Evolutionary conservation across 1,140 invertebrate genomes (phyloP).

Genomic region (Procambarus virginalis): DNA sequence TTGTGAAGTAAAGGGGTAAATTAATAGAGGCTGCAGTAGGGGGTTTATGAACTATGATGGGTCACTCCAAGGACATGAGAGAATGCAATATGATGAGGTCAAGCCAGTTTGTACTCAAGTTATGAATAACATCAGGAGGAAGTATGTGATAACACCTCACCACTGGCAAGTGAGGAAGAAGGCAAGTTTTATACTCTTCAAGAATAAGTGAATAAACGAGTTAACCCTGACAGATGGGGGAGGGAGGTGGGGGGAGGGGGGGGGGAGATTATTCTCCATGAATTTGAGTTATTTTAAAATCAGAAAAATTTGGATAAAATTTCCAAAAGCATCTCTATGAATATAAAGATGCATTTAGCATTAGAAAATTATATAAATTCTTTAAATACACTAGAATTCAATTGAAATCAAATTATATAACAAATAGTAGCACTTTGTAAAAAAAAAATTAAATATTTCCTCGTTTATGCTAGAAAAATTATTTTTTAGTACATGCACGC

Average conservation of each 20-base stretch:
- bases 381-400: background rate
- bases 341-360: background rate
- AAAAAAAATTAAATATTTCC: background rate
- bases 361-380: background rate
- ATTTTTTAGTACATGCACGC: background rate
- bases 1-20: background rate
- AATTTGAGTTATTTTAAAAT: background rate
- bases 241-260: background rate
- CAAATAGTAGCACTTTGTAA: background rate
- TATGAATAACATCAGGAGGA: background rate
- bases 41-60: background rate
- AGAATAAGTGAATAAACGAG: background rate
- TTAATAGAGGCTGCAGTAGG: constrained; percentile 15
- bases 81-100: background rate
- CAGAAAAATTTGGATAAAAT: background rate
- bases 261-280: background rate
- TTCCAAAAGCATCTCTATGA: background rate
- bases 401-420: too few relatives aligned
- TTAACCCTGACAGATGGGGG: background rate
- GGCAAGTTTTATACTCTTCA: background rate
- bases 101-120: background rate
- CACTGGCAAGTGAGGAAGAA: background rate
- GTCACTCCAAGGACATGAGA: background rate
- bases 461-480: background rate
- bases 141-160: background rate